Percentiles rank a stretch among this genome's conserved stretches.
phyloP scores from a whole-genome alignment of 1,140 invertebrate genomes.

The Chymomyza costata region DNA sequence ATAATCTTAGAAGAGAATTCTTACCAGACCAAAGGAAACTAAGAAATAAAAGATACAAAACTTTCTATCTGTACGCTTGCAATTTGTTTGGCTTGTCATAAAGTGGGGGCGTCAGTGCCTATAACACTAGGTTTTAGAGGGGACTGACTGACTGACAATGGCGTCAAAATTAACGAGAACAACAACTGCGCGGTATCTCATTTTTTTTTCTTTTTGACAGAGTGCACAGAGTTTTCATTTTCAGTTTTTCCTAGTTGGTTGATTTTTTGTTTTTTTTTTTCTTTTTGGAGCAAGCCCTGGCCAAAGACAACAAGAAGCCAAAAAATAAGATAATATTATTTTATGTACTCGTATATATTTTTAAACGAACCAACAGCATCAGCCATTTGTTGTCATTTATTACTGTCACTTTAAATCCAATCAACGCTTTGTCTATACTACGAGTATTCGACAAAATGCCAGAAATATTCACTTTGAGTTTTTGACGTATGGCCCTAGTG shows the following conservation, averaged over 20 bases:
- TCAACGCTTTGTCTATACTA: conserved; percentile 54
- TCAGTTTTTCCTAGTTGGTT: conserved; percentile 6
- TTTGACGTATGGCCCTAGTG: conserved; percentile 3
- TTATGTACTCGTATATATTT: conserved; percentile 31
- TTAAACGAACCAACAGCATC: conserved; percentile 47
- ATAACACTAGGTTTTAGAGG: too few species aligned
- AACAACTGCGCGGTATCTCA: too few species aligned
- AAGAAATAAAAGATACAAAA: too few species aligned
- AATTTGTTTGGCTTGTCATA: conserved; percentile 48
- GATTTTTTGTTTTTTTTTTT: conserved; percentile 24
- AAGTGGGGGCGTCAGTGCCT: conserved; percentile 9
- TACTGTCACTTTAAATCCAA: conserved; percentile 61
- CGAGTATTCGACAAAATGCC: conserved; percentile 6
- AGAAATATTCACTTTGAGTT: conserved; percentile 9
- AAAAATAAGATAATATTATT: conserved; percentile 8
- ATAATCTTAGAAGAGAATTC: neutral
- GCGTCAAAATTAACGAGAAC: too few species aligned
- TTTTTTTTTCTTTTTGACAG: too few species aligned
- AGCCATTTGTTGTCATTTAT: conserved; percentile 57
- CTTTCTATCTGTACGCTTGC: conserved; percentile 15
- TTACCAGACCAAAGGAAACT: neutral
- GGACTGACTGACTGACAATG: conserved; percentile 34
- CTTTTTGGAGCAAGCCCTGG: too few species aligned
- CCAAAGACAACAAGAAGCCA: too few species aligned
- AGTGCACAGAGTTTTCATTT: conserved; percentile 10